Evolutionary conservation across 2,797 vertebrate genomes (phyloP).

Genomic region (Sebastes trivittatus): DNA sequence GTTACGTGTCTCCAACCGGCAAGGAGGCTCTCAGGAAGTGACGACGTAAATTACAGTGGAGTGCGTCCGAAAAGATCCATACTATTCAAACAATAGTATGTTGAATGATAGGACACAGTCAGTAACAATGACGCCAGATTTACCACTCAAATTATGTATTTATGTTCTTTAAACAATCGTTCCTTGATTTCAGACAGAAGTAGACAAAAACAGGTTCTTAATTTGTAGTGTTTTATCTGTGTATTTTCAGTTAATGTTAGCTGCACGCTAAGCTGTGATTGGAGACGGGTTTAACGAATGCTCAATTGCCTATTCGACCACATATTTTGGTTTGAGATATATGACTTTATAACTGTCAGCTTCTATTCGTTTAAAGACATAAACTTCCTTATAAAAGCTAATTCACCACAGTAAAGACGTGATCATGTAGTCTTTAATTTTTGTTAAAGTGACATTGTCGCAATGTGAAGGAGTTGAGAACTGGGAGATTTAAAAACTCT

Average conservation of each 20-base stretch:
- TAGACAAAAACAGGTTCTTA: no score
- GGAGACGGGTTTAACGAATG: neutral
- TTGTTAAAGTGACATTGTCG: neutral
- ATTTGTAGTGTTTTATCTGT: no score
- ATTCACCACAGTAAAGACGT: neutral
- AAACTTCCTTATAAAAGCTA: no score
- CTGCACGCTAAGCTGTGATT: neutral
- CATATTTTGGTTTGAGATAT: no score
- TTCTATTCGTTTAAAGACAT: neutral
- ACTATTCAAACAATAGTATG: no score
- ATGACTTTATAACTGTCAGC: neutral
- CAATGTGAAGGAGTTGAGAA: neutral
- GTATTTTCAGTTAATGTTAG: rapidly evolving
- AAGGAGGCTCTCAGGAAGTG: no score
- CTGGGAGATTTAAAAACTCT: neutral
- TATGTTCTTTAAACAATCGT: no score
- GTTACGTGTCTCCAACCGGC: no score
- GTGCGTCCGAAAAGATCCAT: no score
- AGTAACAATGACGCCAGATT: neutral
- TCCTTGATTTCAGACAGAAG: no score
- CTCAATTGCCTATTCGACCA: neutral
- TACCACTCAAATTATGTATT: neutral
- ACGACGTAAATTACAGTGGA: no score
- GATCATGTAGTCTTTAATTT: no score
- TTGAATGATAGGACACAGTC: rapidly evolving